These are phyloP conservation scores for Oriolus oriolus DNA, from an alignment of 2,113 vertebrate species.

Conservation along the genomic window DNA sequence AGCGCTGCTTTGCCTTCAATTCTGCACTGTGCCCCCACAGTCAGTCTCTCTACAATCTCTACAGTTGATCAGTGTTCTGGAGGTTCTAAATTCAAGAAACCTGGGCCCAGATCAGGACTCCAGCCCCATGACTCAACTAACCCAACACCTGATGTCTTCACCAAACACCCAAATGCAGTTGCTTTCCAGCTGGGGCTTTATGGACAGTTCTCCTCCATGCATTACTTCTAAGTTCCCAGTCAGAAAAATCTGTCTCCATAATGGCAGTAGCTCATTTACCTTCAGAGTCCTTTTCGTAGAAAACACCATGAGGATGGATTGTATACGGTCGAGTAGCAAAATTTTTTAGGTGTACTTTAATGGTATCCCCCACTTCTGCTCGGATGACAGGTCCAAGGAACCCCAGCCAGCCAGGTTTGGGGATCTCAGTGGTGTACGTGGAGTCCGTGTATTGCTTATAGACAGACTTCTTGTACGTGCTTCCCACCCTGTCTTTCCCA, in stretches of 20 bases:
- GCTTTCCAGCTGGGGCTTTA: neutral
- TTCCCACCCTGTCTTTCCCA: slow-evolving; percentile 69
- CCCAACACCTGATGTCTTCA: neutral
- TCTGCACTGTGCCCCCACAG: neutral
- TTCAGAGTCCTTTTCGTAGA: slow-evolving; percentile 78
- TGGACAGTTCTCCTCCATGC: neutral
- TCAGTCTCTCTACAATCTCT: neutral
- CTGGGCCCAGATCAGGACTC: neutral
- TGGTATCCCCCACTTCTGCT: slow-evolving; percentile 83
- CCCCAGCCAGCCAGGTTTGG: slow-evolving; percentile 82
- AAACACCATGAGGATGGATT: slow-evolving; percentile 77
- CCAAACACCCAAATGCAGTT: neutral
- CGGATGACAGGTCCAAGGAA: slow-evolving; percentile 84
- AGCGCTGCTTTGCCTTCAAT: neutral
- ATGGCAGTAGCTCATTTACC: slow-evolving; percentile 49
- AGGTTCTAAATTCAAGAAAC: neutral
- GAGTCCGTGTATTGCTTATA: slow-evolving; percentile 85
- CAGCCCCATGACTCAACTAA: neutral
- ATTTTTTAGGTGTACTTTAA: slow-evolving; percentile 84
- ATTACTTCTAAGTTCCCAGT: neutral
- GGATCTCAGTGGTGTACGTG: slow-evolving; percentile 75
- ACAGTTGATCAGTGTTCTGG: neutral
- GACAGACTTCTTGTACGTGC: slow-evolving; percentile 83
- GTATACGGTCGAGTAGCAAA: slow-evolving; percentile 77
- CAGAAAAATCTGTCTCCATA: neutral